phyloP scores from a whole-genome alignment of 2,113 vertebrate genomes.

The Pycnonotus jocosus region DNA sequence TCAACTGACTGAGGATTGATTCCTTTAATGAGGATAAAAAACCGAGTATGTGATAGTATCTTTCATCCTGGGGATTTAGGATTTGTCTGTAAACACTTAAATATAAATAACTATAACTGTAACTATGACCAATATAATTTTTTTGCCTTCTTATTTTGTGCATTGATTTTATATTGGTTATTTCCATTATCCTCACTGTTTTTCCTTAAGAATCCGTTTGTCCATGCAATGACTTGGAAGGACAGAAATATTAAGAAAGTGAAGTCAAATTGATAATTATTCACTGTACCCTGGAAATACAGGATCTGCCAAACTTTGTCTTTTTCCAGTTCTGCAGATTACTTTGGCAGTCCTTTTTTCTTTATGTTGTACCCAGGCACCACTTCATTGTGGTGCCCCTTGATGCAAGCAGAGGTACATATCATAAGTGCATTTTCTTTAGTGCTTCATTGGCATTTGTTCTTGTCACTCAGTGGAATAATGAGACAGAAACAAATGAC shows the following conservation, averaged over 20 bases:
- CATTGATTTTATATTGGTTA: constrained; percentile 29
- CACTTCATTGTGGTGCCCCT: neutral
- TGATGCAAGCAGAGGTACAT: neutral
- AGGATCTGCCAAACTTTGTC: neutral
- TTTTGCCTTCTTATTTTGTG: neutral
- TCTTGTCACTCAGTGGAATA: constrained; percentile 4
- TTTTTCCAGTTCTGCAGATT: neutral
- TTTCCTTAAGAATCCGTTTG: constrained; percentile 7
- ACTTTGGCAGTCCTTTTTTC: neutral
- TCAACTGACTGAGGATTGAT: neutral
- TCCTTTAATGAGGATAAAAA: constrained; percentile 11
- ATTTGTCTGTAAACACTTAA: neutral
- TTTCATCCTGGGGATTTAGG: neutral
- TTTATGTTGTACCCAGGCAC: neutral
- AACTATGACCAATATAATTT: too few species aligned
- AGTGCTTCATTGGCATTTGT: neutral
- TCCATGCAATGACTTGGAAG: neutral
- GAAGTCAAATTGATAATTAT: neutral
- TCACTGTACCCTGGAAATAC: neutral
- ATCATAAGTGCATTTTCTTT: neutral
- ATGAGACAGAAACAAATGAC: constrained; percentile 22
- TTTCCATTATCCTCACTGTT: constrained; percentile 25
- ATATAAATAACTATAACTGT: too few species aligned
- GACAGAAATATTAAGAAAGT: neutral
- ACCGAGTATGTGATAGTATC: neutral